Conservation (phyloP, 1,140 invertebrate species). For the Hylaeus volcanicus region DNA sequence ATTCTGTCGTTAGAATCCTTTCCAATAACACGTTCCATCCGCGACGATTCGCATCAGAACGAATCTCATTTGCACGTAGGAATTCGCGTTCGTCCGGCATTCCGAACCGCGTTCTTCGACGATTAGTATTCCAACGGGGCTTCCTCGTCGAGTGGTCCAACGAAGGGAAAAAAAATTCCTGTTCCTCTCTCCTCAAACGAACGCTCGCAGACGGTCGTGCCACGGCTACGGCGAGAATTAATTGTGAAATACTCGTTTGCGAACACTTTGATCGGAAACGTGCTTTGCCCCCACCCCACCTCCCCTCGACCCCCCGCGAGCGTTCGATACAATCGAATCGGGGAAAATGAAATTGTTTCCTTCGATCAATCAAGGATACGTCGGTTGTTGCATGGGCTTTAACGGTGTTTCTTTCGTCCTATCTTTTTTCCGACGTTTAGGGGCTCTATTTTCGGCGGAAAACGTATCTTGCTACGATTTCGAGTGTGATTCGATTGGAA, state of each 20-base stretch:
- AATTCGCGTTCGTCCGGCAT: slow-evolving; percentile 33
- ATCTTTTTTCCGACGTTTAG: background rate
- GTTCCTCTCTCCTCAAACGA: background rate
- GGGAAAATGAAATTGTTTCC: slow-evolving; percentile 17
- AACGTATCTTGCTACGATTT: background rate
- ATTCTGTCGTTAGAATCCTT: slow-evolving; percentile 10
- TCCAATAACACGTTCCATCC: slow-evolving; percentile 4
- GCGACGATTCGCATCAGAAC: background rate
- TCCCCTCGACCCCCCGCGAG: background rate
- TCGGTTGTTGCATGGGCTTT: background rate
- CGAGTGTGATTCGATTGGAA: no score
- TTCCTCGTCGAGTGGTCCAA: background rate
- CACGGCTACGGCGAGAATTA: background rate
- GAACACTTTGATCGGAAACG: slow-evolving; percentile 1
- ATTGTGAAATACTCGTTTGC: background rate
- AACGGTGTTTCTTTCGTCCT: background rate
- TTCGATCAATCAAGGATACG: background rate
- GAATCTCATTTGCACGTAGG: slow-evolving; percentile 33
- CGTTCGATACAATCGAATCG: background rate
- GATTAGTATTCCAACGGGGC: slow-evolving; percentile 27
- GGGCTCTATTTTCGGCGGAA: background rate
- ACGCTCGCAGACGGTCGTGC: background rate
- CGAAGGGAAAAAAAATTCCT: background rate
- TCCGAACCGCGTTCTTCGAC: slow-evolving; percentile 25
- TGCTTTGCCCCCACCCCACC: no score